Evolutionary conservation across 2,888 invertebrate species (phyloP).

Genomic region (Aquatica leii): DNA sequence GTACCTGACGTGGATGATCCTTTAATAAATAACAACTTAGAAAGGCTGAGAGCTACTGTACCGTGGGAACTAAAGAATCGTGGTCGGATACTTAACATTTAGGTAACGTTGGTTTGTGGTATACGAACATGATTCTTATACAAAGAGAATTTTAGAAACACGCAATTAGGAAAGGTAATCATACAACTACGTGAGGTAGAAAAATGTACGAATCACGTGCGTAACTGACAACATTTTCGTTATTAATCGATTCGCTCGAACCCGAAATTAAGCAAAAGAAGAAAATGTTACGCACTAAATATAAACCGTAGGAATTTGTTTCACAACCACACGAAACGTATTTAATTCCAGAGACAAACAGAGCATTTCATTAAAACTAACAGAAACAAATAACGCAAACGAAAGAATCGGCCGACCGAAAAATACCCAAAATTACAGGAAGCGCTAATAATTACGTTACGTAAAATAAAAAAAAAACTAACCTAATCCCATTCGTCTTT

Average conservation of each 20-base stretch:
- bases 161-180: conserved; percentile 40
- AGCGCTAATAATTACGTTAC: neutral
- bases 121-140: conserved; percentile 43
- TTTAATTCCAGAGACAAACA: conserved; percentile 11
- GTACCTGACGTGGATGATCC: conserved; percentile 37
- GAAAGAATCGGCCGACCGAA: conserved; percentile 1
- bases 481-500: conserved; percentile 88
- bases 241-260: conserved; percentile 26
- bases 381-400: neutral
- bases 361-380: conserved; percentile 23
- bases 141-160: conserved; percentile 28
- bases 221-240: conserved; percentile 28
- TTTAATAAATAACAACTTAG: conserved; percentile 46
- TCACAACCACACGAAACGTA: too few relatives aligned
- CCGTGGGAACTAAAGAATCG: conserved; percentile 56
- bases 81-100: conserved; percentile 55
- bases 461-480: conserved; percentile 60
- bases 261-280: neutral
- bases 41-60: conserved; percentile 54
- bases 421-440: neutral
- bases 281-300: conserved; percentile 28
- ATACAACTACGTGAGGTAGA: conserved; percentile 33
- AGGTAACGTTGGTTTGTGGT: conserved; percentile 47
- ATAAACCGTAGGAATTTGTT: conserved; percentile 10
- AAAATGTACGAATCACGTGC: conserved; percentile 32